Percentiles rank a stretch among this genome's conserved stretches.
Conservation (phyloP, 2,888 invertebrate species). For the Tineola bisselliella region DNA sequence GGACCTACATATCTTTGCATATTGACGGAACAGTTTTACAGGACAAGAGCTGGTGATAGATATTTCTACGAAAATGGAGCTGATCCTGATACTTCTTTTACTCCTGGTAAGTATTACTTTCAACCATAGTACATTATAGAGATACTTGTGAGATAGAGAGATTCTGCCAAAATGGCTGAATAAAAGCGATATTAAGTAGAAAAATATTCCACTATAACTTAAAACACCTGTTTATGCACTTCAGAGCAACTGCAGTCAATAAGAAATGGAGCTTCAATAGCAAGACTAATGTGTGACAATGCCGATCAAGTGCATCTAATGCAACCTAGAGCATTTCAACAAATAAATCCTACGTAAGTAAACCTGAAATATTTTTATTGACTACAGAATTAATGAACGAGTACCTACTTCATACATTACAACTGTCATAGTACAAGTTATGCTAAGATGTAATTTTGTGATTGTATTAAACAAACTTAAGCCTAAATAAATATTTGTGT, state of each 20-base stretch:
- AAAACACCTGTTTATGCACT: not conserved
- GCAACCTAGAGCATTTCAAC: conserved; percentile 71
- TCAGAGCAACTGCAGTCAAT: conserved; percentile 73
- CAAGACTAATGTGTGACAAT: conserved; percentile 77
- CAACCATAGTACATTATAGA: too few relatives aligned
- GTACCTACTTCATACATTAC: too few relatives aligned
- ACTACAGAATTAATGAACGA: too few relatives aligned
- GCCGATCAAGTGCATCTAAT: conserved; percentile 68
- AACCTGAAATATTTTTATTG: not conserved
- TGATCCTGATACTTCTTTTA: conserved; percentile 68
- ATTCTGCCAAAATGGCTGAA: too few relatives aligned
- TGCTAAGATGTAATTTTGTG: too few relatives aligned
- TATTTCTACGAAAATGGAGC: conserved; percentile 84
- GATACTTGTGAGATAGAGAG: not conserved
- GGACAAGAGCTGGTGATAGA: conserved; percentile 86
- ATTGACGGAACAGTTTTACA: conserved; percentile 86
- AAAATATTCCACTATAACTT: conserved; percentile 2
- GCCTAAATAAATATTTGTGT: not conserved
- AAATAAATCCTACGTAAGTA: conserved; percentile 39
- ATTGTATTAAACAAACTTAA: not conserved
- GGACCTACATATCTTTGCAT: conserved; percentile 92
- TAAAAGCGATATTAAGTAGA: too few relatives aligned
- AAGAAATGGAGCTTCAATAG: conserved; percentile 64
- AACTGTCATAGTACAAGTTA: too few relatives aligned
- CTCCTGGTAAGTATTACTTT: conserved; percentile 57